Evolutionary conservation across 1,140 invertebrate species (phyloP).

Genomic region (Brachionus asplanchnoidis): DNA sequence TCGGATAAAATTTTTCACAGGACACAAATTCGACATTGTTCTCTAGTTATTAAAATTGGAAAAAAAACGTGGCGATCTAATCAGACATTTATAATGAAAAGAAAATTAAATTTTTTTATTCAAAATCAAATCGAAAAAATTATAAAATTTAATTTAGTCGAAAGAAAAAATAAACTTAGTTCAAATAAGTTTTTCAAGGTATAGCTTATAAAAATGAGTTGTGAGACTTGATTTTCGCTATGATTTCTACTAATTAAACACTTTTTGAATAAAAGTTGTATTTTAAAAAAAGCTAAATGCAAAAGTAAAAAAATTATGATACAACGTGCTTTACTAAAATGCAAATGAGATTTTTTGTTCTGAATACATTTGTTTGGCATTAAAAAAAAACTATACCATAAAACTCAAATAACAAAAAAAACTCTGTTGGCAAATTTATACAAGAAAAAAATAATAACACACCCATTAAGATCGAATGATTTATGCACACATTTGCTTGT

Average conservation of each 20-base stretch:
- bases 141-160: background rate
- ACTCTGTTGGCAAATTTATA: background rate
- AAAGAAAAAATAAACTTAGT: background rate
- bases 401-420: background rate
- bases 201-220: background rate
- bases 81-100: background rate
- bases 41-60: background rate
- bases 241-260: background rate
- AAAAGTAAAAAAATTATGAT: background rate
- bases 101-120: background rate
- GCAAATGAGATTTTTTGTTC: background rate
- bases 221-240: background rate
- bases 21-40: conserved; percentile 21
- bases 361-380: background rate
- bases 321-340: background rate
- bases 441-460: background rate
- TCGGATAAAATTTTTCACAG: conserved; percentile 30
- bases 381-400: background rate
- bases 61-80: background rate
- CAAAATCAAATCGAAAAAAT: background rate
- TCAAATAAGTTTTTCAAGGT: background rate
- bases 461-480: background rate
- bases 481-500: background rate
- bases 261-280: background rate
- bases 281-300: background rate